These are phyloP conservation scores for Emydoidea blandingii DNA, from an alignment of 2,797 vertebrate genomes.

Conservation along the genomic window DNA sequence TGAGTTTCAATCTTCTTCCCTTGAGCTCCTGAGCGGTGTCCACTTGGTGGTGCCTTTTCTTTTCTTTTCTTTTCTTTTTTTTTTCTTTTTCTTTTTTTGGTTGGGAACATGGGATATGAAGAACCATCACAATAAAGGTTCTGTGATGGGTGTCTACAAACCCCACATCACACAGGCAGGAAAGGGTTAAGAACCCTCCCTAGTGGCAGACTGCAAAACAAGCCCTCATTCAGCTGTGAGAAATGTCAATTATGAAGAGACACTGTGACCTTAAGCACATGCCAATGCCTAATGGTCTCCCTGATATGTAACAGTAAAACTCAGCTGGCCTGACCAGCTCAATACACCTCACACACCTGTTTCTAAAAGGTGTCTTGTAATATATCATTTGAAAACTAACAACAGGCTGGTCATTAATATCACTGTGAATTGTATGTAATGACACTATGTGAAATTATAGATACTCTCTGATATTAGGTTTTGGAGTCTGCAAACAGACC, in stretches of 20 bases:
- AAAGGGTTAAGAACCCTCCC: background rate
- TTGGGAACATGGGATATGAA: slow-evolving; percentile 18
- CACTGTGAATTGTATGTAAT: background rate
- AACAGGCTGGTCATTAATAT: background rate
- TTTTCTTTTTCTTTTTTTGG: background rate
- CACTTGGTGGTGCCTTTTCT: background rate
- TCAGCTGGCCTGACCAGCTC: background rate
- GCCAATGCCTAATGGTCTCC: background rate
- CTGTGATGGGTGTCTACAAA: background rate
- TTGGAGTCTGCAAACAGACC: background rate
- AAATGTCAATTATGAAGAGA: background rate
- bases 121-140: background rate
- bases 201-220: background rate
- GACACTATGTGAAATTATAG: background rate
- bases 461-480: background rate
- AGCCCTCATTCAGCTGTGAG: background rate
- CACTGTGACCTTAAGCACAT: background rate
- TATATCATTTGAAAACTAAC: background rate
- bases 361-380: background rate
- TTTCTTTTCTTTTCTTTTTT: background rate
- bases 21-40: background rate
- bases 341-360: background rate
- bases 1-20: background rate
- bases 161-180: background rate
- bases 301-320: background rate